phyloP scores from a whole-genome alignment of 2,113 vertebrate species.

The Zosterops lateralis region DNA sequence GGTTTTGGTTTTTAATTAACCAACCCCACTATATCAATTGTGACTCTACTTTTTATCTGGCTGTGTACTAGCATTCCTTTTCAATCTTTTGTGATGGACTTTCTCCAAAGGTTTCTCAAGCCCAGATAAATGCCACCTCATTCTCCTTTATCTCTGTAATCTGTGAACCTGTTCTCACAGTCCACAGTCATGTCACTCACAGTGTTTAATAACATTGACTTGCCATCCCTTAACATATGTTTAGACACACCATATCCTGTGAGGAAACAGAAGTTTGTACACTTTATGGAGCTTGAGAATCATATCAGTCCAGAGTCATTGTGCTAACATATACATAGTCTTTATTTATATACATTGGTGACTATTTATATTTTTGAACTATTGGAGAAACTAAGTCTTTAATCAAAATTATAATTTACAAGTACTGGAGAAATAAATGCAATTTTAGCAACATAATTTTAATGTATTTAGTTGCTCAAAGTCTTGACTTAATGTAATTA shows the following conservation, averaged over 20 bases:
- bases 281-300: not conserved
- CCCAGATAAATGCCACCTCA: not conserved
- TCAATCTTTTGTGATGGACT: not conserved
- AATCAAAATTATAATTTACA: not conserved
- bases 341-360: not conserved
- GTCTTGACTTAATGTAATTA: not conserved
- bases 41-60: not conserved
- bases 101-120: not conserved
- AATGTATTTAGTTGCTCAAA: not conserved
- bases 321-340: not conserved
- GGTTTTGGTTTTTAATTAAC: rapidly evolving
- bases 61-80: not conserved
- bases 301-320: not conserved
- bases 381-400: not conserved
- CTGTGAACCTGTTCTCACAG: not conserved
- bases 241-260: not conserved
- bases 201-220: not conserved
- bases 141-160: not conserved
- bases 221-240: not conserved
- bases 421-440: not conserved
- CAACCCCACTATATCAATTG: rapidly evolving
- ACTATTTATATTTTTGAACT: not conserved
- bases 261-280: not conserved
- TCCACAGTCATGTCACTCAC: not conserved
- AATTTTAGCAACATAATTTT: not conserved